phyloP scores from a whole-genome alignment of 2,888 invertebrate genomes.

The Ceriagrion tenellum region DNA sequence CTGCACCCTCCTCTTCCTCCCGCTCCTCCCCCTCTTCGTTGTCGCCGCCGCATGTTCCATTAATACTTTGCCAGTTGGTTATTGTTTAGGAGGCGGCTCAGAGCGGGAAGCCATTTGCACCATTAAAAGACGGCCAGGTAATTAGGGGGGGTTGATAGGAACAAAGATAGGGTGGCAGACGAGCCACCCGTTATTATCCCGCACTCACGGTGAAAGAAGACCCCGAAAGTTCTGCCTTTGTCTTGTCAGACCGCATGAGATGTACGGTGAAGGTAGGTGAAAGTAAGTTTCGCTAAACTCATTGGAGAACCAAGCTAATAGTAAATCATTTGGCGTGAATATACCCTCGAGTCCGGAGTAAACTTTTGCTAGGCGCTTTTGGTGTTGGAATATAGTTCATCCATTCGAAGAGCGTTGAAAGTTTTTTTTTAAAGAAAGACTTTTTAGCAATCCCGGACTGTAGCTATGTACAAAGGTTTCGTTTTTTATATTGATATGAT shows the following conservation, averaged over 20 bases:
- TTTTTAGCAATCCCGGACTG: too few species aligned
- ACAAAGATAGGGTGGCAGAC: background rate
- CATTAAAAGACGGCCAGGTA: slow-evolving; percentile 2
- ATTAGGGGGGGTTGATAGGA: background rate
- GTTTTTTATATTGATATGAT: too few species aligned
- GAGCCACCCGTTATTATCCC: background rate
- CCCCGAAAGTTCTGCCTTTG: background rate
- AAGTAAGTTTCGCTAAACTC: too few species aligned
- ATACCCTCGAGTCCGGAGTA: too few species aligned
- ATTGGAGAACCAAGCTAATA: too few species aligned
- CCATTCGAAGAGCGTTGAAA: too few species aligned
- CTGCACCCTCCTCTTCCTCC: background rate
- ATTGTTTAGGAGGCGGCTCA: background rate
- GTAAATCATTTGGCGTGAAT: too few species aligned
- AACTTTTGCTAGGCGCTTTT: too few species aligned
- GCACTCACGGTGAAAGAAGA: background rate
- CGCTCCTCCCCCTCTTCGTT: background rate
- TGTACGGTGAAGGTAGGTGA: background rate
- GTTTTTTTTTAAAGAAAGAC: too few species aligned
- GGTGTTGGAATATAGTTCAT: too few species aligned
- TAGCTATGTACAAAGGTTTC: too few species aligned
- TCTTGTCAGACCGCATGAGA: background rate
- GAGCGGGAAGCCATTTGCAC: background rate
- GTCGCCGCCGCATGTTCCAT: slow-evolving; percentile 17
- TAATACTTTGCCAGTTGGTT: slow-evolving; percentile 21